Evolutionary conservation across 2,888 invertebrate genomes (phyloP).

Genomic region (Hirudinaria manillensis): DNA sequence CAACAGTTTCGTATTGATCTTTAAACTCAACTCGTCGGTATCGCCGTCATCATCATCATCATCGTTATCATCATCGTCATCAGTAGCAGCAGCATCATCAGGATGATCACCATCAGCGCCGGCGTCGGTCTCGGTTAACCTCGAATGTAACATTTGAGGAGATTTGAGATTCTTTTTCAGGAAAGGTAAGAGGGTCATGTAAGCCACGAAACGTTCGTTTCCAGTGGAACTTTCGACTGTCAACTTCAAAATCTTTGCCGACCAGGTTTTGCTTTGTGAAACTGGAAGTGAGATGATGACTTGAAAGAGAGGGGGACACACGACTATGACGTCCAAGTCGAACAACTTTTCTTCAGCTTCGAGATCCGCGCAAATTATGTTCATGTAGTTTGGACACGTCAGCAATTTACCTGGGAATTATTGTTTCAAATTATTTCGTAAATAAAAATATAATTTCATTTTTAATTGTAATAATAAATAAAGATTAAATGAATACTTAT

Average conservation of each 20-base stretch:
- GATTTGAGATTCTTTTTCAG: slow-evolving; percentile 26
- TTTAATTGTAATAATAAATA: too few relatives aligned
- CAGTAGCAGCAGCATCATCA: too few relatives aligned
- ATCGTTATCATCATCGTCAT: too few relatives aligned
- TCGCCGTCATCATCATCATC: background rate
- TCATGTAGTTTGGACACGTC: slow-evolving; percentile 48
- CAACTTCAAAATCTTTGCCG: slow-evolving; percentile 31
- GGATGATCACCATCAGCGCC: too few relatives aligned
- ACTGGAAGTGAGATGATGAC: slow-evolving; percentile 43
- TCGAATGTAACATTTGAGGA: too few relatives aligned
- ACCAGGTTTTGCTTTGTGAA: slow-evolving; percentile 27
- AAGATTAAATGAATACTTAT: too few relatives aligned
- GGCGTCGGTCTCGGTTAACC: background rate
- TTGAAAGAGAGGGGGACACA: slow-evolving; percentile 46
- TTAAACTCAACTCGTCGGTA: background rate
- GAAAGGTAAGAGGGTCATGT: slow-evolving; percentile 30
- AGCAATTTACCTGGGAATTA: slow-evolving; percentile 39
- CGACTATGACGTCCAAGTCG: slow-evolving; percentile 46
- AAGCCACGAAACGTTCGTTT: slow-evolving; percentile 27
- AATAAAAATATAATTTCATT: too few relatives aligned
- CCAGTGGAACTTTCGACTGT: slow-evolving; percentile 6
- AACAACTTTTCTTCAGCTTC: slow-evolving; percentile 36
- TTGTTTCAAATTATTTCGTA: background rate
- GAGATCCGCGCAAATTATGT: slow-evolving; percentile 35
- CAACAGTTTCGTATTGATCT: background rate